Evolutionary conservation across 2,113 vertebrate species (phyloP).

Genomic region (Upupa epops): DNA sequence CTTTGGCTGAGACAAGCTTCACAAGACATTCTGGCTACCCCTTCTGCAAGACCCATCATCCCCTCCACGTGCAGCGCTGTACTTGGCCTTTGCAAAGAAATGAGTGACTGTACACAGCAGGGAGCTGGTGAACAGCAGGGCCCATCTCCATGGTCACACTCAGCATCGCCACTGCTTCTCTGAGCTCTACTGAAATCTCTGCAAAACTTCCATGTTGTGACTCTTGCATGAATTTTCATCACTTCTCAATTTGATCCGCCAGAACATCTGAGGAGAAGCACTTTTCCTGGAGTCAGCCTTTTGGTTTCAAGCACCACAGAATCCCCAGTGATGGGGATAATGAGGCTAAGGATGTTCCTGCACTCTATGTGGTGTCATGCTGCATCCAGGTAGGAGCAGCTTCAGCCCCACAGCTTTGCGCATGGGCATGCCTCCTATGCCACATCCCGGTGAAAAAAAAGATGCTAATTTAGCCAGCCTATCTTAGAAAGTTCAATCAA

Average conservation of each 20-base stretch:
- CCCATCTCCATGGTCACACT: background rate
- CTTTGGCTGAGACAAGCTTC: background rate
- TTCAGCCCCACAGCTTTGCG: background rate
- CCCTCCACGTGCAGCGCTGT: fast-evolving
- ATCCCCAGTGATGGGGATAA: background rate
- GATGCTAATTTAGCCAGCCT: background rate
- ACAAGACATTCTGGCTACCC: background rate
- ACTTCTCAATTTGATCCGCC: background rate
- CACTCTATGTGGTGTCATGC: fast-evolving
- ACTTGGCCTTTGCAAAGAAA: background rate
- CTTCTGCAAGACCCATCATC: background rate
- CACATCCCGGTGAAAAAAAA: fast-evolving
- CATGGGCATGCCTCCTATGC: background rate
- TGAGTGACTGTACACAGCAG: fast-evolving
- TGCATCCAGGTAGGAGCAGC: background rate
- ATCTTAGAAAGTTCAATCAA: background rate
- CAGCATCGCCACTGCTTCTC: background rate
- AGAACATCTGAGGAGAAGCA: background rate
- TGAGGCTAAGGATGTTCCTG: fast-evolving
- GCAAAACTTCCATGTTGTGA: fast-evolving
- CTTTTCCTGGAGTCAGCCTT: background rate
- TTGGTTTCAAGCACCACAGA: fast-evolving
- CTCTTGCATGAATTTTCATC: background rate
- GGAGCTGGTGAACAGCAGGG: background rate
- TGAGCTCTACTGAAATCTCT: background rate